These are phyloP conservation scores for Poeciliopsis presidionis DNA, from an alignment of 2,797 vertebrate genomes.

Conservation along the genomic window DNA sequence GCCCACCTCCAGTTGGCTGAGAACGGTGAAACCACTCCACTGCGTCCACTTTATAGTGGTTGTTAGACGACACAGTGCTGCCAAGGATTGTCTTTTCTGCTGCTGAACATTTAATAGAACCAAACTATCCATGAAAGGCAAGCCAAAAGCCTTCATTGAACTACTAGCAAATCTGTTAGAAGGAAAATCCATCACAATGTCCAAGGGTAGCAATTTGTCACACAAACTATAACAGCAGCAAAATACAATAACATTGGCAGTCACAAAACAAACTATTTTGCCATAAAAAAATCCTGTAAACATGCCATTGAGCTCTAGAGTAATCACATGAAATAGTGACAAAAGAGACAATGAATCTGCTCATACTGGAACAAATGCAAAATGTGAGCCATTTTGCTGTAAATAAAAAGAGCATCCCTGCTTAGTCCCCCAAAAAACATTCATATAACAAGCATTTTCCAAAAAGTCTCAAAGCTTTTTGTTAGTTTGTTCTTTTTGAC, in stretches of 20 bases:
- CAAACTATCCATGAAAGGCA: conserved; percentile 69
- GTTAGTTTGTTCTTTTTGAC: conserved; percentile 33
- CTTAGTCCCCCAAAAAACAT: conserved; percentile 22
- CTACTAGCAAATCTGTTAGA: conserved; percentile 50
- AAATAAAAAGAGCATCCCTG: conserved; percentile 34
- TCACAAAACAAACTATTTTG: conserved; percentile 32
- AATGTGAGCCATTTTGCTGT: conserved; percentile 24
- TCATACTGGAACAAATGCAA: conserved; percentile 34
- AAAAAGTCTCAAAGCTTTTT: conserved; percentile 21
- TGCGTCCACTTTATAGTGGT: conserved; percentile 73
- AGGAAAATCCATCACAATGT: conserved; percentile 46
- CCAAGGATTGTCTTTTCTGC: conserved; percentile 65
- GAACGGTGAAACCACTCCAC: conserved; percentile 78
- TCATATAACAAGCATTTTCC: conserved; percentile 27
- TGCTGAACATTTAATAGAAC: conserved; percentile 69
- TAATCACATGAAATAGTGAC: conserved; percentile 34
- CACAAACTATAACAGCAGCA: conserved; percentile 36
- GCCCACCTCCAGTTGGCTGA: conserved; percentile 76
- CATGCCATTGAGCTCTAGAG: conserved; percentile 31
- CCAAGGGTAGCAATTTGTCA: conserved; percentile 37
- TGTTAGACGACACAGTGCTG: conserved; percentile 57
- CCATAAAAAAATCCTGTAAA: conserved; percentile 30
- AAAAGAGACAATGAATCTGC: conserved; percentile 36
- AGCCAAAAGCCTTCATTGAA: conserved; percentile 57
- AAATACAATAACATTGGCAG: conserved; percentile 34